These are phyloP conservation scores for Epicauta chinensis DNA, from an alignment of 1,140 invertebrate species.

Conservation along the genomic window DNA sequence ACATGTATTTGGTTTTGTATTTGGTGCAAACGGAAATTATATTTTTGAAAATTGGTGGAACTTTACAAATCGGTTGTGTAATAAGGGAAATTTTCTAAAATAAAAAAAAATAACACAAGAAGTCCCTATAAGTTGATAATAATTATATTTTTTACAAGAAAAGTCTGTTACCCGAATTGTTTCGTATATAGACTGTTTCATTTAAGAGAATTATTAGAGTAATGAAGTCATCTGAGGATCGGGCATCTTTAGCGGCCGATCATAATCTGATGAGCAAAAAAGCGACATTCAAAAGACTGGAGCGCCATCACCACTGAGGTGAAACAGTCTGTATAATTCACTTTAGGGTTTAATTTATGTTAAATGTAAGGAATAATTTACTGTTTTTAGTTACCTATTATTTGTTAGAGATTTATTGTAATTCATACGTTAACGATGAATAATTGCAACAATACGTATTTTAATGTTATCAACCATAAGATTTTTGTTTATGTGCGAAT, in stretches of 20 bases:
- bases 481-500: constrained; percentile 16
- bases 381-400: no score
- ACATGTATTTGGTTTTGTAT: neutral
- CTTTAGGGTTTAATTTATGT: neutral
- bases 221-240: no score
- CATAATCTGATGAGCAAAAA: no score
- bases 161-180: neutral
- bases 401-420: no score
- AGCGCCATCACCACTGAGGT: no score
- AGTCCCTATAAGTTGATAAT: neutral
- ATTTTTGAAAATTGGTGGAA: neutral
- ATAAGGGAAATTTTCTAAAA: neutral
- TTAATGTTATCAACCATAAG: constrained; percentile 17
- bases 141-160: neutral
- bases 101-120: neutral
- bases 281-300: no score
- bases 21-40: neutral
- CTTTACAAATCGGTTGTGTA: neutral
- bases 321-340: no score
- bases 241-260: no score
- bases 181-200: neutral
- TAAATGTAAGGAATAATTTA: no score
- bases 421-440: no score
- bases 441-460: constrained; percentile 7
- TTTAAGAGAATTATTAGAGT: no score